phyloP scores from a whole-genome alignment of 1,140 invertebrate genomes.

The Lethrus apterus region DNA sequence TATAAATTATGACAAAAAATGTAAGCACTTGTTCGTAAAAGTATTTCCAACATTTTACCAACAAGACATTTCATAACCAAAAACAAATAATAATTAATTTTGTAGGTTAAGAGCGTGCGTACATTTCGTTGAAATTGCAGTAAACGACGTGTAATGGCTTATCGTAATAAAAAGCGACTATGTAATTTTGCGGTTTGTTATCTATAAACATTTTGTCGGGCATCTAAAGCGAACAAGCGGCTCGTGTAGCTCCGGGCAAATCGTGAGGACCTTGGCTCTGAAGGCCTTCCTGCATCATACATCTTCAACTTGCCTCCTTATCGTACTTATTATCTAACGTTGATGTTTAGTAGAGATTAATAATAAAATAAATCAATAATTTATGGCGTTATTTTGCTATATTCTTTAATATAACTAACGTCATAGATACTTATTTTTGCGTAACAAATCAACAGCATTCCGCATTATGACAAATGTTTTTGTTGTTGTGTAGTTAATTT shows the following conservation, averaged over 20 bases:
- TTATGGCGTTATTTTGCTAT: no score
- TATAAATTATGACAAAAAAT: no score
- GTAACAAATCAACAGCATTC: no score
- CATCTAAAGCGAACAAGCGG: slow-evolving; percentile 4
- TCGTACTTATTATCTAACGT: slow-evolving; percentile 10
- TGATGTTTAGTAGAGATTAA: slow-evolving; percentile 12
- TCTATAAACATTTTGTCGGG: slow-evolving; percentile 12
- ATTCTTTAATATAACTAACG: no score
- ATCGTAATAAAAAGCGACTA: slow-evolving; percentile 1
- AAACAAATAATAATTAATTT: slow-evolving; percentile 10
- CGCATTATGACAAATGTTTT: no score
- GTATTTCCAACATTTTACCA: no score
- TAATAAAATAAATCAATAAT: slow-evolving; percentile 11
- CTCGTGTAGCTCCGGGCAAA: slow-evolving; percentile 16
- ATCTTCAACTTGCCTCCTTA: slow-evolving; percentile 22
- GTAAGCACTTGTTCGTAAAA: no score
- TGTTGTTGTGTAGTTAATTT: no score
- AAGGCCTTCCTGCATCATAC: slow-evolving; percentile 29
- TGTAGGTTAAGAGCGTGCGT: slow-evolving; percentile 10
- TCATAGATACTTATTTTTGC: no score
- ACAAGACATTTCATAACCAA: no score
- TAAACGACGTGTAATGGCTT: neutral
- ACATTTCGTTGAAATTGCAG: neutral
- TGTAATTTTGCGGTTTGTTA: slow-evolving; percentile 13
- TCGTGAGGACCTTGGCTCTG: slow-evolving; percentile 28